Base-by-base conservation (phyloP, 2,113 vertebrate species). In the Aplodontia rufa region DNA sequence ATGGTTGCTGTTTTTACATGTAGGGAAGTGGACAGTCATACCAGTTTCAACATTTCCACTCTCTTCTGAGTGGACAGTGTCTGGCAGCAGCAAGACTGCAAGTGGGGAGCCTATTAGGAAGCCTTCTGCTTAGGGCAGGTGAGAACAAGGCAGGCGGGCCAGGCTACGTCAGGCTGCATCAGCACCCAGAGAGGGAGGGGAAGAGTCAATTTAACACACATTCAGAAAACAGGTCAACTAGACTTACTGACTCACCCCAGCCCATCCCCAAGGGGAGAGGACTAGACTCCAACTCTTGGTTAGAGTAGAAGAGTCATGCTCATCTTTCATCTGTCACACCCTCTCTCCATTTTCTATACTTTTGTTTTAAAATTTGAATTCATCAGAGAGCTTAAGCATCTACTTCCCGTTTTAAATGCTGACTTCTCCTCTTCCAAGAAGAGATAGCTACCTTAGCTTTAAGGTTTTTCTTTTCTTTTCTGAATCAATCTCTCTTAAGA, bases 351-450 rank as follows among this genome's bases (percentile, higher is more conserved):
- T 40, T 49, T 62, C 62, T 35, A 6, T 60, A 86, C 26, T 66
- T 84, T 64, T 82, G 20, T 93, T 93, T 83, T 49, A 75, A 91
- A 69, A 89, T 79, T 22, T 82, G 30, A 83, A 19, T 40, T 87
- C 10, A 72, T 90, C 28, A 80, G 58, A 90, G 22, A 42, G 17
- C 20, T 16, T 45, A 49, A 9, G 58, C 3, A 26, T 74, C 45
- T 69, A 51, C 47, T 87, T 35, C 47, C 47, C 55, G 74, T 51
- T 96, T 87, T 49, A 95, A 83, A 83, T 30, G 32, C 17, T 84
- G 14, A 90, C 37, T 76, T 91, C 35, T 87, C 28, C 53, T 55
- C 62, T 83, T 71, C 49, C 26, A 92, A 24, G 74, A 19, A 92
- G 30, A 90, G 47, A 47, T 12, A 66, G 2, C 49, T 81, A 90